Evolutionary conservation across 1,140 invertebrate genomes (phyloP).

Genomic region (Euschistus heros): DNA sequence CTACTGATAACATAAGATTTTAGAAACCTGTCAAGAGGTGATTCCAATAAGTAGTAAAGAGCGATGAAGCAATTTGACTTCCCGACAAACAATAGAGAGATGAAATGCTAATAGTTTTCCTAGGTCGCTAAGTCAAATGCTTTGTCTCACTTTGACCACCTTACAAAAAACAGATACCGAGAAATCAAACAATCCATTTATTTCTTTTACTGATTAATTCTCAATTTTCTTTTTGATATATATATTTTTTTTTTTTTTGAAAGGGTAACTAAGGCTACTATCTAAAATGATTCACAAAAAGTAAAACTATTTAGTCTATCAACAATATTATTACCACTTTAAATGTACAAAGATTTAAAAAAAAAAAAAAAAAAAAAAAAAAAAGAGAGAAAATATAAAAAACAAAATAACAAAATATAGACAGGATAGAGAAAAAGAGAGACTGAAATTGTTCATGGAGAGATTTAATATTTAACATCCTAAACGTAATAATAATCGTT

Average conservation of each 20-base stretch:
- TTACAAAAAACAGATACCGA: too few relatives aligned
- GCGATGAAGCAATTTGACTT: too few relatives aligned
- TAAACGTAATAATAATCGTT: not conserved
- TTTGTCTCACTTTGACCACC: too few relatives aligned
- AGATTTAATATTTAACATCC: not conserved
- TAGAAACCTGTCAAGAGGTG: too few relatives aligned
- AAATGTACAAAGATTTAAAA: not conserved
- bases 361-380: constrained; percentile 2
- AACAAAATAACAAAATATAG: constrained; percentile 11
- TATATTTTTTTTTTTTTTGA: not conserved
- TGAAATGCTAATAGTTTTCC: too few relatives aligned
- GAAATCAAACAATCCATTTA: too few relatives aligned
- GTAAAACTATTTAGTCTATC: constrained; percentile 9
- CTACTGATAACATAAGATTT: too few relatives aligned
- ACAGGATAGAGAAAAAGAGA: constrained; percentile 10
- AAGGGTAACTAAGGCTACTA: constrained; percentile 3
- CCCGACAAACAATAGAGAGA: too few relatives aligned
- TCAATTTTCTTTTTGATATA: too few relatives aligned
- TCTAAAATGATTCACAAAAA: constrained; percentile 7
- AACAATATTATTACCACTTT: not conserved
- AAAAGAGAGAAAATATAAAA: not conserved
- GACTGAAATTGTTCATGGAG: not conserved
- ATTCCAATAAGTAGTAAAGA: too few relatives aligned
- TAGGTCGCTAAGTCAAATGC: too few relatives aligned
- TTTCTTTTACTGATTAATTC: too few relatives aligned